Evolutionary conservation across 2,888 invertebrate species (phyloP).

Genomic region (Brenthis hecate): DNA sequence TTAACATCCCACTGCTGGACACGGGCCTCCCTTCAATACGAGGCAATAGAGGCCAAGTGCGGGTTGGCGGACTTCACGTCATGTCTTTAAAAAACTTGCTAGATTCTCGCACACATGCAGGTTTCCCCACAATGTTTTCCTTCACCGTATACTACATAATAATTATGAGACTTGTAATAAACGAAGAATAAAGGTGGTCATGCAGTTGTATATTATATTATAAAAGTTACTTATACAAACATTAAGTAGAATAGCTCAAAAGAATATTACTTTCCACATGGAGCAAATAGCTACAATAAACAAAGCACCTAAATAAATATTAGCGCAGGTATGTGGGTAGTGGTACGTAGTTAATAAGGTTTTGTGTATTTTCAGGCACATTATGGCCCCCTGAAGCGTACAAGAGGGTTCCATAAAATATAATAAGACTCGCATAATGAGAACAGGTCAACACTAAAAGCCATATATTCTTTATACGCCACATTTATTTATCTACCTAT

Average conservation of each 20-base stretch:
- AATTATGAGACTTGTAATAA: too few species aligned
- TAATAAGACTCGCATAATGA: constrained; percentile 69
- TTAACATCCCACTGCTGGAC: too few species aligned
- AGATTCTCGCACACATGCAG: too few species aligned
- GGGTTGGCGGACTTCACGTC: too few species aligned
- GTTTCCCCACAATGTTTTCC: too few species aligned
- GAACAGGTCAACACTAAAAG: constrained; percentile 55
- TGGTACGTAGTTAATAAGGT: constrained; percentile 57
- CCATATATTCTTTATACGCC: constrained; percentile 2
- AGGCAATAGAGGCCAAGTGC: too few species aligned
- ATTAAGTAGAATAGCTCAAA: constrained; percentile 19
- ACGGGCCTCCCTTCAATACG: too few species aligned
- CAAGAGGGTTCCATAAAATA: constrained; percentile 73
- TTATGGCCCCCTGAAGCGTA: constrained; percentile 64
- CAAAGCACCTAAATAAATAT: constrained; percentile 51
- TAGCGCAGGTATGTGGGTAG: constrained; percentile 57
- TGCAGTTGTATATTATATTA: constrained; percentile 1
- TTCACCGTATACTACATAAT: too few species aligned
- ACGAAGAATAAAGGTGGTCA: too few species aligned
- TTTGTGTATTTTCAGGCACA: constrained; percentile 61
- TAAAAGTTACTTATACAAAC: constrained; percentile 1
- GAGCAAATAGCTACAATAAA: constrained; percentile 42
- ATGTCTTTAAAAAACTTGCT: too few species aligned
- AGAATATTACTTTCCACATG: constrained; percentile 39
- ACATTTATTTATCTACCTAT: constrained; percentile 5